Percentiles rank a stretch among this genome's conserved stretches.
Conservation (phyloP, 1,140 invertebrate genomes). For the Pseudomyrmex pallidus region DNA sequence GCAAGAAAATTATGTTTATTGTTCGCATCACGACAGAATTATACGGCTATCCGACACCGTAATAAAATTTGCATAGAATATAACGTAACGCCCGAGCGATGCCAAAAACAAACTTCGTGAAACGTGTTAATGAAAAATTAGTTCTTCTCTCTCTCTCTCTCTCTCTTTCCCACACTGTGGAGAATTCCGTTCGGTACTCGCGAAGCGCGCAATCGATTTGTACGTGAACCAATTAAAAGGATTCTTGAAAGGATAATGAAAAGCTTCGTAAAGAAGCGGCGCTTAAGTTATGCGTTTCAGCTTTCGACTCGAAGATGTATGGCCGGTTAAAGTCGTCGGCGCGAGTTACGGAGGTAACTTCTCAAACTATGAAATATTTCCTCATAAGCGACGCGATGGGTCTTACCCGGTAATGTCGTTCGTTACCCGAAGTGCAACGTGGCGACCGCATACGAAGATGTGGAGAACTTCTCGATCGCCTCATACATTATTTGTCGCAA, state of each 20-base stretch:
- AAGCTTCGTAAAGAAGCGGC: not conserved
- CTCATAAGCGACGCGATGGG: constrained; percentile 69
- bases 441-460: constrained; percentile 58
- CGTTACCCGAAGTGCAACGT: constrained; percentile 68
- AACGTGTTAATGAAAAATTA: constrained; percentile 22
- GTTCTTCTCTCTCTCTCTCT: not conserved
- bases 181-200: constrained; percentile 35
- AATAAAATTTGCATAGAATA: constrained; percentile 43
- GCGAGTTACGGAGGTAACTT: constrained; percentile 61
- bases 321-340: constrained; percentile 57
- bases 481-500: constrained; percentile 74
- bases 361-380: constrained; percentile 76
- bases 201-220: not conserved
- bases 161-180: not conserved
- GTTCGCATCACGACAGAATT: constrained; percentile 1
- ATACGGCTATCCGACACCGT: not conserved
- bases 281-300: constrained; percentile 2
- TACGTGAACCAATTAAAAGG: constrained; percentile 58
- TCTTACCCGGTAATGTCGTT: constrained; percentile 70
- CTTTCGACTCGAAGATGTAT: constrained; percentile 60
- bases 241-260: constrained; percentile 34
- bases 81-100: not conserved
- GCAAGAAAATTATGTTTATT: constrained; percentile 34
- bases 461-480: constrained; percentile 70
- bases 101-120: constrained; percentile 2